phyloP scores from a whole-genome alignment of 2,113 vertebrate species.

The Lepisosteus oculatus region DNA sequence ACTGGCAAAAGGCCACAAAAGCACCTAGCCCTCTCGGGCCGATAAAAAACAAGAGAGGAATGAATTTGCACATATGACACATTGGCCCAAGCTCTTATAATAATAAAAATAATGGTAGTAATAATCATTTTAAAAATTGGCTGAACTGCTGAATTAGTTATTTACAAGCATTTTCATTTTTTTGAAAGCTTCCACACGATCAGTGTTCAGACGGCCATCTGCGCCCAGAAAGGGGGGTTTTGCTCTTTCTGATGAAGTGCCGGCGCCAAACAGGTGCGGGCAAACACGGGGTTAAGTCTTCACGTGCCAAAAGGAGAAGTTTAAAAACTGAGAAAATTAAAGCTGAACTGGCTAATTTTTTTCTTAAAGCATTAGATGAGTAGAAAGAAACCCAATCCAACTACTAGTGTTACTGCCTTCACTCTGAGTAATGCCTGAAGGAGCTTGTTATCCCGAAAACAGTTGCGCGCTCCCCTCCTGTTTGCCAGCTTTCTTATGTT shows the following conservation, averaged over 20 bases:
- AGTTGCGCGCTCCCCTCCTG: no score
- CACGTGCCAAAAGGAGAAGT: no score
- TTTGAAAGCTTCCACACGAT: conserved; percentile 9
- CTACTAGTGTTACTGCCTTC: no score
- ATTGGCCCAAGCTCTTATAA: conserved; percentile 18
- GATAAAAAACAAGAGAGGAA: no score
- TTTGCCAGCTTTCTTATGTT: no score
- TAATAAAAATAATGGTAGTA: conserved; percentile 15
- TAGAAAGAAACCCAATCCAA: no score
- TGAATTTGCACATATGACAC: neutral
- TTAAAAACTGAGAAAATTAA: no score
- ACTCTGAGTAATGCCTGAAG: no score
- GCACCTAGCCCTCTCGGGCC: neutral
- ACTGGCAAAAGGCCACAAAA: conserved; percentile 27
- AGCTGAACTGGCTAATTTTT: no score
- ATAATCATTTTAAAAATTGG: neutral
- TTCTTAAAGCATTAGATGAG: no score
- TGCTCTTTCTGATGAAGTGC: neutral
- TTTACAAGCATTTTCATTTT: conserved; percentile 12
- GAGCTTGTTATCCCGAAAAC: no score
- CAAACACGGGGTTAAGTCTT: no score
- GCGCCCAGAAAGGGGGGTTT: conserved; percentile 20
- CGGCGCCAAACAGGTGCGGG: conserved; percentile 20
- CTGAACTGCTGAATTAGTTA: neutral
- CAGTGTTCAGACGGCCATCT: conserved; percentile 13